Evolutionary conservation across 2,888 invertebrate species (phyloP).

Genomic region (Diaperis boleti): DNA sequence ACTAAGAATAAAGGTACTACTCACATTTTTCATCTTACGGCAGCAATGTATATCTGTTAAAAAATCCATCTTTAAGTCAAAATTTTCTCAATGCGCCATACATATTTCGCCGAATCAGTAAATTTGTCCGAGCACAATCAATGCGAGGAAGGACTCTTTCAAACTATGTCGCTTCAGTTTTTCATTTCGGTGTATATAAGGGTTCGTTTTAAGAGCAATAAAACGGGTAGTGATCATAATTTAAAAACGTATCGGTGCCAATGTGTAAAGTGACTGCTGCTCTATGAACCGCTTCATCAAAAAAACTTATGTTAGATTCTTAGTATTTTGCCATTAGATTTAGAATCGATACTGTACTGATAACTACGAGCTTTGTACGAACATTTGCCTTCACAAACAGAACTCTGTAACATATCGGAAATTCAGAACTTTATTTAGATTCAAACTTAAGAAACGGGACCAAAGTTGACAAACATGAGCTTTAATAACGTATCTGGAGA

Average conservation of each 20-base stretch:
- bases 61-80: no score
- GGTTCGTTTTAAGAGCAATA: conserved; percentile 23
- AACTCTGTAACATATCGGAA: conserved; percentile 18
- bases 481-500: conserved; percentile 11
- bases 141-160: no score
- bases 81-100: background rate
- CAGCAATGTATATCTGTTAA: no score
- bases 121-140: no score
- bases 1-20: no score
- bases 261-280: conserved; percentile 34
- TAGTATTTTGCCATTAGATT: conserved; percentile 32
- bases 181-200: conserved; percentile 8
- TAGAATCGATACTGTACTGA: conserved; percentile 39
- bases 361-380: conserved; percentile 38
- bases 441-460: conserved; percentile 38
- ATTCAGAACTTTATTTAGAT: conserved; percentile 7
- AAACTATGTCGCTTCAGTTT: background rate
- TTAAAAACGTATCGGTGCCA: conserved; percentile 32
- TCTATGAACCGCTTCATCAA: conserved; percentile 7
- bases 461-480: conserved; percentile 22
- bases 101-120: no score
- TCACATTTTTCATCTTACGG: no score
- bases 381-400: conserved; percentile 12
- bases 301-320: conserved; percentile 12
- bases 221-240: conserved; percentile 25